phyloP scores from a whole-genome alignment of 2,888 invertebrate genomes.

The Meganola albula region DNA sequence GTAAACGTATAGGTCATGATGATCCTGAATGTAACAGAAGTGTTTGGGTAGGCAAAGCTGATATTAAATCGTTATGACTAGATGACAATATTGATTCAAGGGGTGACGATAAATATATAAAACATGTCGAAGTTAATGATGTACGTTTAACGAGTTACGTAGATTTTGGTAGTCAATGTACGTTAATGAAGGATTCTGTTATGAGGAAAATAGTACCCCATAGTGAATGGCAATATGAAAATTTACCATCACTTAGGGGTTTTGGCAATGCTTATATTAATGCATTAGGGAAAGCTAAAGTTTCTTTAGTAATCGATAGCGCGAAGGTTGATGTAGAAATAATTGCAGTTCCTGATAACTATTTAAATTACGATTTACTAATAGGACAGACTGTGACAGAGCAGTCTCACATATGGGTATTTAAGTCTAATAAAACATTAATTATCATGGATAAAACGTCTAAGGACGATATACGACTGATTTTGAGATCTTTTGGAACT shows the following conservation, averaged over 20 bases:
- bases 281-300: constrained; percentile 2
- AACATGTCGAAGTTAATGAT: constrained; percentile 1
- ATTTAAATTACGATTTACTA: not conserved
- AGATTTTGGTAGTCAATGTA: constrained; percentile 4
- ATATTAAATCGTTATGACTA: constrained; percentile 1
- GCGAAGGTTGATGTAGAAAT: not conserved
- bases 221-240: not conserved
- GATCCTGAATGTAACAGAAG: not conserved
- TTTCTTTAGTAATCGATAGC: constrained; percentile 1
- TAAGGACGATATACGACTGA: not conserved
- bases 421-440: not conserved
- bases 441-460: not conserved
- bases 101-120: not conserved
- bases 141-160: not conserved
- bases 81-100: not conserved
- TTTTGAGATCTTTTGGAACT: not conserved
- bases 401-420: not conserved
- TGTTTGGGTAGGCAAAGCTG: not conserved
- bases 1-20: constrained; percentile 12
- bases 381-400: constrained; percentile 6
- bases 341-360: not conserved
- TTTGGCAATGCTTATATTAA: constrained; percentile 2
- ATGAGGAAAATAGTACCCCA: not conserved
- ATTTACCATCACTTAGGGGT: not conserved
- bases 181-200: not conserved